Percentiles rank a stretch among this genome's conserved stretches.
Evolutionary conservation across 2,797 vertebrate species (phyloP).

Genomic region (Melanotaenia parkinsoni): DNA sequence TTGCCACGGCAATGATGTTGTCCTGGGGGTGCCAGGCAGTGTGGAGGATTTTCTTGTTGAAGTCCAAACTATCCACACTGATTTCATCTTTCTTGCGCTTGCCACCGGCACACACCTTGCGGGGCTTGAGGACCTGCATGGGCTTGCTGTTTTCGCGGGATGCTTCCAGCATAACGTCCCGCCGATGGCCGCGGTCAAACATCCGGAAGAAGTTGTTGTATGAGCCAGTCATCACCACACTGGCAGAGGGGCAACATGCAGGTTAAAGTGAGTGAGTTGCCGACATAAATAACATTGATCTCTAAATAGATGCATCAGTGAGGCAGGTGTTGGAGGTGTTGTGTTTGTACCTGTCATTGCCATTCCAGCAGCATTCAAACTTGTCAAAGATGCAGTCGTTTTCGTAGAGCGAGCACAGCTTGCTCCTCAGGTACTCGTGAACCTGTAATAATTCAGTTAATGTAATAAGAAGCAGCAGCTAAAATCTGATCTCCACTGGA

Average conservation of each 20-base stretch:
- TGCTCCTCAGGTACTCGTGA: slow-evolving; percentile 99
- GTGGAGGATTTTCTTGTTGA: slow-evolving; percentile 99
- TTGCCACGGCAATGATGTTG: slow-evolving; percentile 98
- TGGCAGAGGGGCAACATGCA: slow-evolving; percentile 47
- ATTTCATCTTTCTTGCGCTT: slow-evolving; percentile 99
- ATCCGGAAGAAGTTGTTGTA: slow-evolving; percentile 99
- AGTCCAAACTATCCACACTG: slow-evolving; percentile 98
- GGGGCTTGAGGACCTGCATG: slow-evolving; percentile 93
- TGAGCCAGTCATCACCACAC: slow-evolving; percentile 98
- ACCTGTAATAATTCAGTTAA: slow-evolving; percentile 80
- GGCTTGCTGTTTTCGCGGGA: slow-evolving; percentile 97
- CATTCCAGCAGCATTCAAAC: slow-evolving; percentile 99
- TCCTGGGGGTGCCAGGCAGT: slow-evolving; percentile 99
- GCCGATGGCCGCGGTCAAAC: slow-evolving; percentile 93
- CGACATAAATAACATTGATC: background rate
- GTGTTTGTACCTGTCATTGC: slow-evolving; percentile 89
- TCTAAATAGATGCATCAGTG: background rate
- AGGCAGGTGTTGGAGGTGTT: too few relatives aligned
- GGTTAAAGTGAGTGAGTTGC: background rate
- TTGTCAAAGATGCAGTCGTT: slow-evolving; percentile 99
- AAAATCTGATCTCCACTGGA: background rate
- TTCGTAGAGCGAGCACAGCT: slow-evolving; percentile 98
- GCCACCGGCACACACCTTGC: slow-evolving; percentile 94
- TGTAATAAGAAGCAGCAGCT: background rate
- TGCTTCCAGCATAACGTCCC: slow-evolving; percentile 94